Base-by-base conservation (phyloP, 1,140 invertebrate species). In the Periplaneta americana region DNA sequence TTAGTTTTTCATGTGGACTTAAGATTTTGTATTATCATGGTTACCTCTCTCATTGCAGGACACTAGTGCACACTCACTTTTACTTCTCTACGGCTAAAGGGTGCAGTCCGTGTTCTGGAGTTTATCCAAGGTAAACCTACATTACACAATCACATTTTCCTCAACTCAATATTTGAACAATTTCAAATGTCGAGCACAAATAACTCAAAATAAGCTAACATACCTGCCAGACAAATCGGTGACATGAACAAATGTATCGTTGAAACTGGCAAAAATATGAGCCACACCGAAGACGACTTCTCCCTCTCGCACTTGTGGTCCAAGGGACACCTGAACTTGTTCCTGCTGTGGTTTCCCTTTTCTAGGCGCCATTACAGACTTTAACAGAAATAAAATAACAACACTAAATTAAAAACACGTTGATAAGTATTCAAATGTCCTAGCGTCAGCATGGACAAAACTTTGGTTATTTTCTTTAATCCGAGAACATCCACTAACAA, bases 201-300 rank as follows among this genome's bases (percentile, higher is more conserved):
- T n/a, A n/a, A 31, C 18, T 28, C 15, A 22, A 39, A 34, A 48
- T 17, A 37, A 28, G 13, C 31, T 75, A 17, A 85, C 87, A 87
- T 90, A 94, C 93, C 93, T 95, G 84, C 99, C 99, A 82, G 98
- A 99, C 84, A 99, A 91, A 91, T 99, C 99, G 6, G 99, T 99
- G 48, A 99, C 97, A 91, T 99, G 99, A 11, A 99, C 99, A 88
- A 99, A 99, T 74, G 99, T 99, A 88, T 99, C 99, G 88, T 99
- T 99, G 91, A 99, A 99, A 84, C 97, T 98, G 83, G 99, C 99
- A 88, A 98, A 99, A 86, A 99, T 99, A 89, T 99, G 99, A 80
- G 98, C 98, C 11, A 99, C 98, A 78, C 98, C 99, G 89, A 99
- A 99, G 75, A 99, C 97, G 85, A 96, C 95, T 91, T 99, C 98